A percentile compares a stretch with the other conserved stretches of the same genome.
Evolutionary conservation across 2,888 invertebrate species (phyloP).

Genomic region (Monopis laevigella): DNA sequence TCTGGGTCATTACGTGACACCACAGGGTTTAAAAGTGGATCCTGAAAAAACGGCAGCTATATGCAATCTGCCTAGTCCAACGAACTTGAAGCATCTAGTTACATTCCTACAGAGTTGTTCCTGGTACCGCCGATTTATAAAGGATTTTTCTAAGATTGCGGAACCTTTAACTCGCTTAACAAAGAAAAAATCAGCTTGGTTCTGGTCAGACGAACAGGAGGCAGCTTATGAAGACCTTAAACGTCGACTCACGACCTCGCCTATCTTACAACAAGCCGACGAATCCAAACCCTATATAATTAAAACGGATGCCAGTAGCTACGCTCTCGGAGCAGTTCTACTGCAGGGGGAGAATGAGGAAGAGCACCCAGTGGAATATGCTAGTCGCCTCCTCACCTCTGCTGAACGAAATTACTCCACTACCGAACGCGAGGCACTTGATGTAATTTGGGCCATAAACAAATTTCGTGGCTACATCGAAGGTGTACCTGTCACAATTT

Average conservation of each 20-base stretch:
- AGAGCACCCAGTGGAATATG: constrained; percentile 25
- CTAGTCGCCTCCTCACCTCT: constrained; percentile 22
- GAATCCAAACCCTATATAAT: constrained; percentile 10
- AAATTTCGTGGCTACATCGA: constrained; percentile 38
- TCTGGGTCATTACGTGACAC: constrained; percentile 18
- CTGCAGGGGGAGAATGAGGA: no score
- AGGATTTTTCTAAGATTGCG: constrained; percentile 25
- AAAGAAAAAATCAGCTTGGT: constrained; percentile 23
- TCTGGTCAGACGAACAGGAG: constrained; percentile 20
- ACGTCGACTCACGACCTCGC: constrained; percentile 18
- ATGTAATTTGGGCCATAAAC: constrained; percentile 27
- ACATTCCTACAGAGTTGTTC: constrained; percentile 24
- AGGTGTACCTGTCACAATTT: constrained; percentile 35
- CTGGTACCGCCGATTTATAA: constrained; percentile 23
- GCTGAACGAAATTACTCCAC: constrained; percentile 32
- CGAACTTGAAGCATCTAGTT: constrained; percentile 18
- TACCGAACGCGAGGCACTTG: constrained; percentile 32
- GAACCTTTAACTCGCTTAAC: constrained; percentile 23
- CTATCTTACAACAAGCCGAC: constrained; percentile 20
- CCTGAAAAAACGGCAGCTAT: constrained; percentile 22
- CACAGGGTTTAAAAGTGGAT: constrained; percentile 19
- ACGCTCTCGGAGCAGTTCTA: constrained; percentile 19
- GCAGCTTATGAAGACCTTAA: constrained; percentile 21
- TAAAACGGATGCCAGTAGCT: constrained; percentile 21
- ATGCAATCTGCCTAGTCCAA: constrained; percentile 15